Conservation (phyloP, 2,888 invertebrate species). For the Copidosoma aretas region DNA sequence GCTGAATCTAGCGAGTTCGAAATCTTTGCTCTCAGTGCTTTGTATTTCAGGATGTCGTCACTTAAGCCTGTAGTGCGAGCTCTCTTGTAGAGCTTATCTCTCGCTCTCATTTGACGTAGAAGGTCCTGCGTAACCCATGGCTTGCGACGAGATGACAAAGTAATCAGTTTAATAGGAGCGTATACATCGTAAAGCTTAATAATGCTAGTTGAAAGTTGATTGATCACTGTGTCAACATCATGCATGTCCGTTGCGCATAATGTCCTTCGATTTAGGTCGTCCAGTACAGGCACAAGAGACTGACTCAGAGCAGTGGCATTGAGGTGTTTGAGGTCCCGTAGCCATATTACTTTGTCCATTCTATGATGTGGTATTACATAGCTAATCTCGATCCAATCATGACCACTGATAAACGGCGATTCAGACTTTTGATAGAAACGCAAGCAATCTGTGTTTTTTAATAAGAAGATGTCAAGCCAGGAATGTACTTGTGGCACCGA, state of each 20-base stretch:
- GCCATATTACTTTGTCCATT: not conserved
- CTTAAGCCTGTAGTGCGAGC: not conserved
- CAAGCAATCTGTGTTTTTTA: not conserved
- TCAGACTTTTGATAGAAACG: not conserved
- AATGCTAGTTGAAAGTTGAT: not conserved
- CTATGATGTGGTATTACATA: too few species aligned
- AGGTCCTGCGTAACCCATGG: not conserved
- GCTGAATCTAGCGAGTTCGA: not conserved
- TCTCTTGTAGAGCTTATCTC: not conserved
- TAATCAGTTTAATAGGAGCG: not conserved
- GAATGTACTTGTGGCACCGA: conserved; percentile 4
- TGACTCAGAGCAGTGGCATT: too few species aligned
- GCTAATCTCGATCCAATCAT: not conserved
- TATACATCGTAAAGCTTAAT: not conserved
- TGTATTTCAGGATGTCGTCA: not conserved
- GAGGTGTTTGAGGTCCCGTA: not conserved
- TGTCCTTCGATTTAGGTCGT: too few species aligned
- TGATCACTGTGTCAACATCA: too few species aligned
- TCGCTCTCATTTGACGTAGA: not conserved
- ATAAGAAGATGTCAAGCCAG: conserved; percentile 9
- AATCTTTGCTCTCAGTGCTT: not conserved
- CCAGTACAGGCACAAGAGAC: too few species aligned
- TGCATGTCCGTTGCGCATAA: too few species aligned
- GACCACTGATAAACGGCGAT: conserved; percentile 2
- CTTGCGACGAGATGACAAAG: not conserved